phyloP scores from a whole-genome alignment of 1,140 invertebrate genomes.

The Papilio polyxenes region DNA sequence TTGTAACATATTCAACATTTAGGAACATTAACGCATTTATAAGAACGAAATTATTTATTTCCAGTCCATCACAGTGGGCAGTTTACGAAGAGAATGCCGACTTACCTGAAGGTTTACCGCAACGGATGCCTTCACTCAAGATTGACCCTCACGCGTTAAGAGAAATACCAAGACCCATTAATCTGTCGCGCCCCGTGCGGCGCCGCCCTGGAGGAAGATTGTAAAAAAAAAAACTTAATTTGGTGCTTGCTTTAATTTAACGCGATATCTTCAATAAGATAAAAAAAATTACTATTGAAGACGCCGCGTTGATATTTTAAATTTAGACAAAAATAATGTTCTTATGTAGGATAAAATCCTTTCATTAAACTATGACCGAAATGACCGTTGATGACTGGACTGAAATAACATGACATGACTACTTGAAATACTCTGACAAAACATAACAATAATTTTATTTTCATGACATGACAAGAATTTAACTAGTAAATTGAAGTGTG shows the following conservation, averaged over 20 bases:
- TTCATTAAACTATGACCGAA: neutral
- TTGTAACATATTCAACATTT: neutral
- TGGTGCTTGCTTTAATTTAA: constrained; percentile 36
- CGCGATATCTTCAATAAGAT: neutral
- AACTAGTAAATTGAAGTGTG: too few relatives aligned
- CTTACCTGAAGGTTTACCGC: constrained; percentile 54
- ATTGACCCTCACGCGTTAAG: constrained; percentile 71
- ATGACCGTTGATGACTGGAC: neutral
- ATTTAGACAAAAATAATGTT: neutral
- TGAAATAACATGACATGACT: neutral
- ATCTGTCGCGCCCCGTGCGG: constrained; percentile 52
- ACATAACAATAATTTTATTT: neutral
- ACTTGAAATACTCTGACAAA: neutral
- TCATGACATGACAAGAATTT: too few relatives aligned
- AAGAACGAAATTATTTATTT: constrained; percentile 45
- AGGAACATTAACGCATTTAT: neutral
- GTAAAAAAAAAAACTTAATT: constrained; percentile 34
- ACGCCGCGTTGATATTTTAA: constrained; percentile 19
- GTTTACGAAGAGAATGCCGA: constrained; percentile 71
- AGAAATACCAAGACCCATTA: constrained; percentile 74
- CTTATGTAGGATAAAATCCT: neutral
- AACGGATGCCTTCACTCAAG: constrained; percentile 66
- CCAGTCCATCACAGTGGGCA: constrained; percentile 72
- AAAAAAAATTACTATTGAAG: neutral
- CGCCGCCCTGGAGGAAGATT: constrained; percentile 57